Conservation (phyloP, 2,888 invertebrate genomes). For the Therioaphis trifolii region DNA sequence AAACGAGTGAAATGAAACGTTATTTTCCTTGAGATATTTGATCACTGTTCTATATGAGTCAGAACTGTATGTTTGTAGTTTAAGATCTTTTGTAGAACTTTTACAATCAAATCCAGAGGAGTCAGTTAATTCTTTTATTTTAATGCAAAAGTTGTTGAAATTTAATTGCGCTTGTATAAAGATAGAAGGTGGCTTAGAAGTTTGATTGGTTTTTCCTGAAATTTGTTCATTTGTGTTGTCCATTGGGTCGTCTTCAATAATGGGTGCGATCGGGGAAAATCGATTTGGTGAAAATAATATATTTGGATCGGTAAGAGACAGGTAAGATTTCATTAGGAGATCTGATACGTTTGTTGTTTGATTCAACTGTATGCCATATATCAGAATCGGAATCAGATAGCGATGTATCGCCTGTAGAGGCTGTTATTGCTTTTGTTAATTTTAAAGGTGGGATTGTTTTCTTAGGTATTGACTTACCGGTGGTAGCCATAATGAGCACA, state of each 20-base stretch:
- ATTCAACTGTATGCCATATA: no score
- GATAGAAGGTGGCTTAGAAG: conserved; percentile 5
- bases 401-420: no score
- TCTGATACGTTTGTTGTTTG: no score
- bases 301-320: no score
- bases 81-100: conserved; percentile 17
- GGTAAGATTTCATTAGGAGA: no score
- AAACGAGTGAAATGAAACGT: conserved; percentile 16
- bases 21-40: background rate
- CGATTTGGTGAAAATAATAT: background rate
- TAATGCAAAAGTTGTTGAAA: background rate
- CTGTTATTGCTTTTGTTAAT: no score
- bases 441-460: no score
- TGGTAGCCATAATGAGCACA: no score
- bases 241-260: background rate
- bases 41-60: no score
- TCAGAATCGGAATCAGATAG: no score
- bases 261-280: conserved; percentile 8
- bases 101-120: conserved; percentile 6
- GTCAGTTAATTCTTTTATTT: conserved; percentile 22
- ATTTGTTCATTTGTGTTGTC: background rate
- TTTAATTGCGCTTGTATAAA: conserved; percentile 26
- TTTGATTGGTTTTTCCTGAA: background rate
- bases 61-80: conserved; percentile 23
- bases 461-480: no score